Evolutionary conservation across 2,888 invertebrate species (phyloP).

Genomic region (Chrysotoxum bicinctum): DNA sequence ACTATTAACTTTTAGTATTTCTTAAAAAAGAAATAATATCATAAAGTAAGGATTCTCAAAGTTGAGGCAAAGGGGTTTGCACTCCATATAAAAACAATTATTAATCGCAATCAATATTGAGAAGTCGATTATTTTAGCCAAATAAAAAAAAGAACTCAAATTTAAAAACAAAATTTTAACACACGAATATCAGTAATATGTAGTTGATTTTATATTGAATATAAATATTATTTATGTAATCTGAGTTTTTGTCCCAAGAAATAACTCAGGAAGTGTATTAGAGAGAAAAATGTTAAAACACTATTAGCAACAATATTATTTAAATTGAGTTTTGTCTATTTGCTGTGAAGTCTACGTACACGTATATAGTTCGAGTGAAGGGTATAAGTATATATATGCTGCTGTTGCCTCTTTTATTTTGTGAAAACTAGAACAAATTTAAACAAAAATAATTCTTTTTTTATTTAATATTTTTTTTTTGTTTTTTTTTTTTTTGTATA

Average conservation of each 20-base stretch:
- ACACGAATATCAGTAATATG: slow-evolving; percentile 4
- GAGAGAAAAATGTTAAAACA: slow-evolving; percentile 21
- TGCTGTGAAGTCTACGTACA: slow-evolving; percentile 45
- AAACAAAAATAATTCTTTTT: slow-evolving; percentile 39
- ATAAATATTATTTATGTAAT: background rate
- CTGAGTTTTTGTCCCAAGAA: background rate
- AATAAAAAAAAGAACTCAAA: slow-evolving; percentile 29
- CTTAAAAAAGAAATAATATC: slow-evolving; percentile 2
- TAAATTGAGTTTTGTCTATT: slow-evolving; percentile 31
- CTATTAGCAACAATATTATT: slow-evolving; percentile 29
- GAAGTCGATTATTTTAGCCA: background rate
- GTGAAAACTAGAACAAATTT: slow-evolving; percentile 56
- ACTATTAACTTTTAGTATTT: slow-evolving; percentile 6
- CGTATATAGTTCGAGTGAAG: slow-evolving; percentile 45
- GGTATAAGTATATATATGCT: slow-evolving; percentile 43
- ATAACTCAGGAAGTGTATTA: slow-evolving; percentile 10
- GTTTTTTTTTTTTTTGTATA: slow-evolving; percentile 23
- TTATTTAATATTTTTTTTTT: slow-evolving; percentile 20
- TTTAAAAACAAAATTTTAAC: slow-evolving; percentile 13
- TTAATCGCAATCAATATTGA: background rate
- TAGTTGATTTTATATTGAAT: background rate
- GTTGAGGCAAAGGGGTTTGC: background rate
- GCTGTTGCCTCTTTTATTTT: background rate
- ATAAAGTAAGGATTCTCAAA: background rate
- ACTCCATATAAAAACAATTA: background rate